Evolutionary conservation across 2,113 vertebrate genomes (phyloP).

Genomic region (Acrocephalus kingi): DNA sequence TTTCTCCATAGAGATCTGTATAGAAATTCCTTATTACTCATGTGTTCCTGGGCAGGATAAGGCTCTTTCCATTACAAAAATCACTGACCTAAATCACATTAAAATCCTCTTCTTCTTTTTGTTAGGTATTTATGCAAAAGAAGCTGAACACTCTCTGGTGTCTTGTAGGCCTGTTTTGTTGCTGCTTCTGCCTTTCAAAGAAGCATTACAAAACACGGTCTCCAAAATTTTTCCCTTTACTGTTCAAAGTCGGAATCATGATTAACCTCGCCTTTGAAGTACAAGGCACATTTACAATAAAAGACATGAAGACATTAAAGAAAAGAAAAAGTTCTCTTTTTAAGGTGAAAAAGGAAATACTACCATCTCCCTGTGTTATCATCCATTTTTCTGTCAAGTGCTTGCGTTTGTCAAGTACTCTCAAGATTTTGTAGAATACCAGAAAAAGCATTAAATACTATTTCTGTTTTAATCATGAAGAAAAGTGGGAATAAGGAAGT

Average conservation of each 20-base stretch:
- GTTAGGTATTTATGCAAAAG: neutral
- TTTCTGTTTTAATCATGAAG: neutral
- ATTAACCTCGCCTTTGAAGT: conserved; percentile 16
- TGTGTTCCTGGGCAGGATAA: neutral
- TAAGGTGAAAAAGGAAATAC: neutral
- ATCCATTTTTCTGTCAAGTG: neutral
- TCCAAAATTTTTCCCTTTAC: neutral
- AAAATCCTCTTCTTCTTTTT: neutral
- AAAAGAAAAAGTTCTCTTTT: neutral
- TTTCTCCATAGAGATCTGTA: neutral
- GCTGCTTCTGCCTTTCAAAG: neutral
- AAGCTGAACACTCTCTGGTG: neutral
- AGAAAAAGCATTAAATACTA: neutral
- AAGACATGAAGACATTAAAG: neutral
- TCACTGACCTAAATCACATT: neutral
- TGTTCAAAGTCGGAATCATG: neutral
- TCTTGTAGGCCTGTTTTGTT: neutral
- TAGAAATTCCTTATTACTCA: neutral
- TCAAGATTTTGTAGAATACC: neutral
- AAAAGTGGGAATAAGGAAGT: neutral
- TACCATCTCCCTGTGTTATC: neutral
- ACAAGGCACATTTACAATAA: neutral
- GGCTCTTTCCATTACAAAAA: neutral
- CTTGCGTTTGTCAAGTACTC: neutral
- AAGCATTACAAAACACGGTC: neutral